Percentiles rank a stretch among this genome's conserved stretches.
These are phyloP conservation scores for Epirrita christyi DNA, from an alignment of 2,888 invertebrate genomes.

Conservation along the genomic window DNA sequence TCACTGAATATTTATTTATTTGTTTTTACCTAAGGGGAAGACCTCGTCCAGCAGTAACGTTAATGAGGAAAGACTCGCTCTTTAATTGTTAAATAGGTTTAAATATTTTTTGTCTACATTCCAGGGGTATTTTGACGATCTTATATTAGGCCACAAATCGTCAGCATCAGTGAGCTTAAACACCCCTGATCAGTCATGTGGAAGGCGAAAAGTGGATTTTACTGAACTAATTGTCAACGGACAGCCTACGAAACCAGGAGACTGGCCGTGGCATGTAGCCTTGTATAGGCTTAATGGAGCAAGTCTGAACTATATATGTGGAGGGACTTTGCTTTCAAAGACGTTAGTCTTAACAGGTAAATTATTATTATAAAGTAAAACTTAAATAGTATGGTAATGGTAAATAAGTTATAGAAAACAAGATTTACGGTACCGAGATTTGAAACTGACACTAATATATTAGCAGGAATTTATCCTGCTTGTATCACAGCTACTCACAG, in stretches of 20 bases:
- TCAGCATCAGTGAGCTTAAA: constrained; percentile 43
- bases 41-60: too few species aligned
- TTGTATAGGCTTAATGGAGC: constrained; percentile 50
- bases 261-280: constrained; percentile 75
- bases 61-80: too few species aligned
- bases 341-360: constrained; percentile 62
- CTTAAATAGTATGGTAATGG: too few species aligned
- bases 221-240: constrained; percentile 64
- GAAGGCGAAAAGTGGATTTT: constrained; percentile 53
- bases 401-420: too few species aligned
- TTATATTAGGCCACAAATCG: constrained; percentile 34
- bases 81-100: too few species aligned
- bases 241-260: constrained; percentile 57
- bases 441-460: too few species aligned
- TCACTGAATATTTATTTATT: too few species aligned
- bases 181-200: constrained; percentile 49
- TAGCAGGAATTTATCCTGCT: too few species aligned
- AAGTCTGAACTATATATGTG: constrained; percentile 59
- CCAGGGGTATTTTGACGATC: constrained; percentile 43
- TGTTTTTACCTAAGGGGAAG: too few species aligned
- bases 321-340: constrained; percentile 62
- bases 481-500: too few species aligned
- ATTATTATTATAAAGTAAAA: constrained; percentile 2
- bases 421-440: too few species aligned
- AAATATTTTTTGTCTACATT: neutral